Conservation (phyloP, 2,888 invertebrate species). For the Drosophila rubida region DNA sequence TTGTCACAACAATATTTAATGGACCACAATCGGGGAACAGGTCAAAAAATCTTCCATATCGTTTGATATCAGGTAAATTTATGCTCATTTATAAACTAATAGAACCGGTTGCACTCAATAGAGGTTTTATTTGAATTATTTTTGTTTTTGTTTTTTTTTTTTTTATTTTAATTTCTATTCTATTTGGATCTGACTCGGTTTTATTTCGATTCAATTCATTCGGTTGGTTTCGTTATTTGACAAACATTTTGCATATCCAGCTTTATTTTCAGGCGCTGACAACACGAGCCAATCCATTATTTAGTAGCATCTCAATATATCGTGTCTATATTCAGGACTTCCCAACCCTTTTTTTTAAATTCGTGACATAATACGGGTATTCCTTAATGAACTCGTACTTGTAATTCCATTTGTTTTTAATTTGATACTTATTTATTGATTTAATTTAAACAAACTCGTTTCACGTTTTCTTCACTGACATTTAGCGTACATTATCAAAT, state of each 20-base stretch:
- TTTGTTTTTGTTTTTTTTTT: conserved; percentile 24
- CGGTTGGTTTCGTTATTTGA: conserved; percentile 7
- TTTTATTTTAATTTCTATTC: background rate
- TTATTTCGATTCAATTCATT: conserved; percentile 23
- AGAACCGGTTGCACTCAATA: conserved; percentile 67
- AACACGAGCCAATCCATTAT: background rate
- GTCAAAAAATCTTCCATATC: conserved; percentile 35
- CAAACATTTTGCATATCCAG: conserved; percentile 9
- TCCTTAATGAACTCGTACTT: conserved; percentile 6
- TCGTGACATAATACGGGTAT: conserved; percentile 16
- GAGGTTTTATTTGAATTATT: conserved; percentile 16
- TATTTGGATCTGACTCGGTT: conserved; percentile 9
- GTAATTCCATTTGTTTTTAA: conserved; percentile 22
- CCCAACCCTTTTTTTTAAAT: background rate
- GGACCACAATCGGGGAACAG: conserved; percentile 10
- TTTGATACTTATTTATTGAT: conserved; percentile 31
- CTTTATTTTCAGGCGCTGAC: conserved; percentile 28
- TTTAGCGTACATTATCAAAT: conserved; percentile 40
- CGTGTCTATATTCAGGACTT: background rate
- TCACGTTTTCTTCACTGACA: conserved; percentile 41
- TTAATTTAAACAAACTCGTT: conserved; percentile 57
- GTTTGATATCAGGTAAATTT: conserved; percentile 49
- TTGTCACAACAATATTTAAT: conserved; percentile 32
- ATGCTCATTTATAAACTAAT: conserved; percentile 67
- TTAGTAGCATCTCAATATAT: conserved; percentile 8